Percentiles rank a stretch among this genome's conserved stretches.
Evolutionary conservation across 2,113 vertebrate genomes (phyloP).

Genomic region (Alces alces): DNA sequence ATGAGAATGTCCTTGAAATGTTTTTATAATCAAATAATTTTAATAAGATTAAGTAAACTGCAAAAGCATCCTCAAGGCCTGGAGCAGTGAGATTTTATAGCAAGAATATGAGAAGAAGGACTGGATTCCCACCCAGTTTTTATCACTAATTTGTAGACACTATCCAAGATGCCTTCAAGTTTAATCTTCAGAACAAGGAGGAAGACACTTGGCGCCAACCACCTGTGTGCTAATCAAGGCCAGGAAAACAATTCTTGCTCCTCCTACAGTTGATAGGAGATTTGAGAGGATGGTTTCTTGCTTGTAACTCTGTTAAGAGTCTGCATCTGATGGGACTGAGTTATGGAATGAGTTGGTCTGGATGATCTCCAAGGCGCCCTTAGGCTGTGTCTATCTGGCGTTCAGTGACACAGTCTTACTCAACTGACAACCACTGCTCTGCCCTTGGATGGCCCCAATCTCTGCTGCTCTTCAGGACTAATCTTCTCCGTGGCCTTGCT

Average conservation of each 20-base stretch:
- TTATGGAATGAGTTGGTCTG: constrained; percentile 31
- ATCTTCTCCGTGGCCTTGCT: constrained; percentile 22
- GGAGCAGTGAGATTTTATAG: background rate
- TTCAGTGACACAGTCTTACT: constrained; percentile 48
- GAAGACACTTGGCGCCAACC: constrained; percentile 16
- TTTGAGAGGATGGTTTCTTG: background rate
- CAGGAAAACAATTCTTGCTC: constrained; percentile 44
- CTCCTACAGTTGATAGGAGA: constrained; percentile 24
- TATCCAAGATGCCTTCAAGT: background rate
- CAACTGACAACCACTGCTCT: constrained; percentile 35
- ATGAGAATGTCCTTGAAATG: constrained; percentile 6
- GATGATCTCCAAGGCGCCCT: background rate
- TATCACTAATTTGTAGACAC: background rate
- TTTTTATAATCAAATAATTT: constrained; percentile 21
- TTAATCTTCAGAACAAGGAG: constrained; percentile 25
- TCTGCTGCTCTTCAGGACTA: background rate
- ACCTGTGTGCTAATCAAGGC: background rate
- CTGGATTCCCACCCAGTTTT: background rate
- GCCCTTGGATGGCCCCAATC: background rate
- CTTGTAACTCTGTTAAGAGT: constrained; percentile 29
- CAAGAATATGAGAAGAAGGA: background rate
- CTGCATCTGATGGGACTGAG: constrained; percentile 30
- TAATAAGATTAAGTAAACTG: background rate
- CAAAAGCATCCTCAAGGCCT: background rate
- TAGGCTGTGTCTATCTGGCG: background rate